Evolutionary conservation across 2,888 invertebrate species (phyloP).

Genomic region (Idaea aversata): DNA sequence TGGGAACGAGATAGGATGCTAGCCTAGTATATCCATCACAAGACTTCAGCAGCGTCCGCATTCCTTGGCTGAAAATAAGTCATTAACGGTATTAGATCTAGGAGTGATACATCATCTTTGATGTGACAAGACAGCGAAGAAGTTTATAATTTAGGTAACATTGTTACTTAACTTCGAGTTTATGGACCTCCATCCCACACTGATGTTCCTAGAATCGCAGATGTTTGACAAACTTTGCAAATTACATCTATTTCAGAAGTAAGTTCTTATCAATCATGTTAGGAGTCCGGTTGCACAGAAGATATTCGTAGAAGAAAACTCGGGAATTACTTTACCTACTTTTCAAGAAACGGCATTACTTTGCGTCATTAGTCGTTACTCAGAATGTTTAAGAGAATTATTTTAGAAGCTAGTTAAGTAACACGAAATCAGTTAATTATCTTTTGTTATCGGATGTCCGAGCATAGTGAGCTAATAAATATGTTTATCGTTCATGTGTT

Average conservation of each 20-base stretch:
- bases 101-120: slow-evolving; percentile 36
- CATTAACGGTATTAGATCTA: slow-evolving; percentile 54
- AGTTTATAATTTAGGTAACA: slow-evolving; percentile 27
- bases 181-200: background rate
- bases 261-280: background rate
- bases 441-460: slow-evolving; percentile 23
- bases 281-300: background rate
- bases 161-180: slow-evolving; percentile 15
- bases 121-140: slow-evolving; percentile 32
- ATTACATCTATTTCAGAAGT: background rate
- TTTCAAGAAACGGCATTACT: background rate
- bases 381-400: background rate
- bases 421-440: slow-evolving; percentile 22
- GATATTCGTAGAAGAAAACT: background rate
- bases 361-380: background rate
- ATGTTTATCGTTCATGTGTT: slow-evolving; percentile 1
- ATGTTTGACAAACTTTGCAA: slow-evolving; percentile 6
- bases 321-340: background rate
- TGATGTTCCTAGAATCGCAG: background rate
- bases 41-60: slow-evolving; percentile 60
- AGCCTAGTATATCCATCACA: slow-evolving; percentile 47
- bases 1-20: slow-evolving; percentile 34
- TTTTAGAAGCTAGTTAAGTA: background rate
- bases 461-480: slow-evolving; percentile 4
- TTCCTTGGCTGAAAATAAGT: slow-evolving; percentile 67